Base-by-base conservation (phyloP, 2,888 invertebrate genomes). In the Dryobotodes eremita region DNA sequence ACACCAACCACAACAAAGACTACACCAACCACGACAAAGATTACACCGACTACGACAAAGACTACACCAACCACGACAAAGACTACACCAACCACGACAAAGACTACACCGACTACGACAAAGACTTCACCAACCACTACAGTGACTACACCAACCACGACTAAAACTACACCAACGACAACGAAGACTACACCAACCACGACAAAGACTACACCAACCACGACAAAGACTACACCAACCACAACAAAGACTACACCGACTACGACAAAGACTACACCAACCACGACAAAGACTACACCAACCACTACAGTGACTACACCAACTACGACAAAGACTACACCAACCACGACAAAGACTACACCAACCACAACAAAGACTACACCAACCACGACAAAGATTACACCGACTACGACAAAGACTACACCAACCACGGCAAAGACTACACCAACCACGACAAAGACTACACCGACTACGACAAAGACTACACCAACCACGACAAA, bases 111-210 rank as follows among this genome's bases (percentile, higher is more conserved):
- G 17, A 42, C 68, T 11, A 68, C 53, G 1, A 73, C 31, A 2
- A 46, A 46, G 42, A 31, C 71, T 0, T 70, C 48, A 2, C 26
- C 62, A 2, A 31, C 71, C 0, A 57, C 50, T 0, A 64, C 62
- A 4, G 55, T 11, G 5, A 26, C 46, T 0, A 17, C 69, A 15
- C 15, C 74, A 23, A 71, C 57, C 0, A 65, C 42, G 0, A 68
- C 77, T 2, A 11, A 26, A 4, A 53, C 66, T 0, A 66, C 65
- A 4, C 46, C 71, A 10, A 65, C 64, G 0, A 71, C 36, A 0
- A 50, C 26, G 2, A 8, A 8, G n/a, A 66, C 48, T 0, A 65
- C 66, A 0, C 26, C 64, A 11, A 79, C 74, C 0, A 46, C n/a
- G 0, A 36, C 62, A 11, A 26, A 17, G 42, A 42, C 42, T 42